Percentiles rank a stretch among this genome's conserved stretches.
These are phyloP conservation scores for Malacoraja senta DNA, from an alignment of 2,797 vertebrate genomes.

Conservation along the genomic window DNA sequence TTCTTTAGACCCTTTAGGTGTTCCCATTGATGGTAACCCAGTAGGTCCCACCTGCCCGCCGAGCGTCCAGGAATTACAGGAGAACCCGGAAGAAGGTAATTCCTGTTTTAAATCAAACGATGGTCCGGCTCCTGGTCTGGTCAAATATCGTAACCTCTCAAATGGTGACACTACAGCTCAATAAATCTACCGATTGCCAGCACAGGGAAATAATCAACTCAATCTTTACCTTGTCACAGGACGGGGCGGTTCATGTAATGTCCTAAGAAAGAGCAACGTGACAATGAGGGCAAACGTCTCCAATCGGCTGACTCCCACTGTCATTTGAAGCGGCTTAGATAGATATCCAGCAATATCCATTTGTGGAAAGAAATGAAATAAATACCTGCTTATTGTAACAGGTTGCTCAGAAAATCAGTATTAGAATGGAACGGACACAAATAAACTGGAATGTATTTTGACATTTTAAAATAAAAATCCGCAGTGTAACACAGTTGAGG, in stretches of 20 bases:
- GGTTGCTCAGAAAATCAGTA: not conserved
- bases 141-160: not conserved
- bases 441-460: not conserved
- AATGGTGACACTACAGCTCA: not conserved
- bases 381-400: too few species aligned
- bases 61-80: fast-evolving
- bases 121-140: not conserved
- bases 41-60: not conserved
- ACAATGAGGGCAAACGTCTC: too few species aligned
- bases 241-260: not conserved
- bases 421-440: not conserved
- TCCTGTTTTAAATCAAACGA: not conserved
- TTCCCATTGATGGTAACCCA: fast-evolving
- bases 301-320: not conserved
- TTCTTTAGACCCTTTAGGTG: not conserved
- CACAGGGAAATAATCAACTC: too few species aligned
- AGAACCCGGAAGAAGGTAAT: not conserved
- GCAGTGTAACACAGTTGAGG: not conserved
- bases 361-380: not conserved
- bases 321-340: not conserved
- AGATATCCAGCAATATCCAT: not conserved
- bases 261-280: not conserved
- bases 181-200: too few species aligned
- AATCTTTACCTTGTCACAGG: too few species aligned
- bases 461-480: not conserved